Evolutionary conservation across 2,888 invertebrate species (phyloP).

Genomic region (Acutogordius australiensis): DNA sequence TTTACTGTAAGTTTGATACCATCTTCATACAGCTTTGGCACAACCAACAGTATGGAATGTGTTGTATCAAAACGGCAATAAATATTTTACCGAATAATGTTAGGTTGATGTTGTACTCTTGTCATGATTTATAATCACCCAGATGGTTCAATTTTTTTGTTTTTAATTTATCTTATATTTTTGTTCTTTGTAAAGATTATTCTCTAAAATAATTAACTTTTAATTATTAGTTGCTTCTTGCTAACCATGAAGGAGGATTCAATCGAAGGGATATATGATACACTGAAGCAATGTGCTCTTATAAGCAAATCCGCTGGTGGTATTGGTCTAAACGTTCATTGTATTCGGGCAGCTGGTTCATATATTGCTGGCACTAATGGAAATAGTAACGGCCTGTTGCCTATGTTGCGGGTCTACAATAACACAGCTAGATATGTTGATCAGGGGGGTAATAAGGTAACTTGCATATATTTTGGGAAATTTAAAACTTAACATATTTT

Average conservation of each 20-base stretch:
- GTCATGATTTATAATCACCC: neutral
- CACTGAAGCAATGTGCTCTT: slow-evolving; percentile 60
- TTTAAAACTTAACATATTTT: too few relatives aligned
- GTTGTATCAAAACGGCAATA: too few relatives aligned
- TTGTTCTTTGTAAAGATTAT: too few relatives aligned
- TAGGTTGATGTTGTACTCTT: neutral
- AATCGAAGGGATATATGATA: slow-evolving; percentile 73
- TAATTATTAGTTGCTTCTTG: slow-evolving; percentile 58
- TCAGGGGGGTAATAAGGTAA: slow-evolving; percentile 67
- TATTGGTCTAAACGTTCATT: slow-evolving; percentile 78
- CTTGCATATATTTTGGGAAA: neutral
- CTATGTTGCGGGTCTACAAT: slow-evolving; percentile 75
- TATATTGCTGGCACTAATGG: slow-evolving; percentile 78
- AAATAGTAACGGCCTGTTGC: slow-evolving; percentile 69
- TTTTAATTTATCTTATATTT: neutral
- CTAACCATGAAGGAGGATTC: slow-evolving; percentile 70
- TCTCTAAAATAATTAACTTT: too few relatives aligned
- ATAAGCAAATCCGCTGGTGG: slow-evolving; percentile 92
- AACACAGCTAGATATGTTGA: slow-evolving; percentile 83
- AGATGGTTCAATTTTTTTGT: neutral
- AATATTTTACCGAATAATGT: neutral
- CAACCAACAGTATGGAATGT: too few relatives aligned
- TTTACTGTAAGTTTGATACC: too few relatives aligned
- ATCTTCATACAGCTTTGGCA: too few relatives aligned
- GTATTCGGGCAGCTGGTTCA: slow-evolving; percentile 63